These are phyloP conservation scores for Ceratothoa steindachneri DNA, from an alignment of 2,888 invertebrate genomes.

Conservation along the genomic window DNA sequence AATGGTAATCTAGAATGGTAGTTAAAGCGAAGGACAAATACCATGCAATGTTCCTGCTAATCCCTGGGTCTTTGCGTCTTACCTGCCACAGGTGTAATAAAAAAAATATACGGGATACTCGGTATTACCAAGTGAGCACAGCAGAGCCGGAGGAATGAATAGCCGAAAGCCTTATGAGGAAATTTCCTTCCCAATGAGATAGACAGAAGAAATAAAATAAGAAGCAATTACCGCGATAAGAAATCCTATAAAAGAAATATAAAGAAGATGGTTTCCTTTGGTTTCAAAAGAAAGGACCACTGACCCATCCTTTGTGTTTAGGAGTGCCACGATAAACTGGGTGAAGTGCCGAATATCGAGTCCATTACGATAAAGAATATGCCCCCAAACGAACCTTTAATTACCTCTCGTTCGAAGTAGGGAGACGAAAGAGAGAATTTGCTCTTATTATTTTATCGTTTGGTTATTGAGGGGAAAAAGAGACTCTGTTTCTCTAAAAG, in stretches of 20 bases:
- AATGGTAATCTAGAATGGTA: too few species aligned
- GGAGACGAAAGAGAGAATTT: too few species aligned
- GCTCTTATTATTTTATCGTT: too few species aligned
- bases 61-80: not conserved
- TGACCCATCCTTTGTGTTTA: not conserved
- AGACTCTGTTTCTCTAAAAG: too few species aligned
- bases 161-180: not conserved
- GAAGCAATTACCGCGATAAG: not conserved
- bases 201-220: conserved; percentile 2
- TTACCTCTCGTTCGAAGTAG: too few species aligned
- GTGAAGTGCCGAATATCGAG: not conserved
- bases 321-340: not conserved
- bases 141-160: not conserved
- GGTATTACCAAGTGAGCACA: not conserved
- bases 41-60: not conserved
- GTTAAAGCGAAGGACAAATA: too few species aligned
- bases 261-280: too few species aligned
- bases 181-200: not conserved
- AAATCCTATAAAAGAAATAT: not conserved
- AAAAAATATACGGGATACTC: too few species aligned
- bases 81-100: not conserved
- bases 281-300: too few species aligned
- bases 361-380: not conserved
- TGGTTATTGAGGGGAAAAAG: too few species aligned
- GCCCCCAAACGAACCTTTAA: not conserved